Evolutionary conservation across 2,888 invertebrate species (phyloP).

Genomic region (Tiphia femorata): DNA sequence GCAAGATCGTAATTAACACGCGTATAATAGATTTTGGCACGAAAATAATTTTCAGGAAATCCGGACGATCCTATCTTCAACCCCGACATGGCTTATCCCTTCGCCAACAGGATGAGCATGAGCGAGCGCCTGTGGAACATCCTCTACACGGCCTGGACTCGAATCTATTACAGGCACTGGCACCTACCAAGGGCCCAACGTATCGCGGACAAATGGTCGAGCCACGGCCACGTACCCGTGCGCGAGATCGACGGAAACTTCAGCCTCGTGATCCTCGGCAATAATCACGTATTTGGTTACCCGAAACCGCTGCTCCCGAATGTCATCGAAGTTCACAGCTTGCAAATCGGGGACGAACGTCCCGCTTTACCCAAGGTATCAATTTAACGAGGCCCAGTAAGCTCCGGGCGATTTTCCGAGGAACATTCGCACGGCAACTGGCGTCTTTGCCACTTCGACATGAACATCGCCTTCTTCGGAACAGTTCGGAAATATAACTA

Average conservation of each 20-base stretch:
- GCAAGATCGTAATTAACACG: neutral
- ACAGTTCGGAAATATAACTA: too few relatives aligned
- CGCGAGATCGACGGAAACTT: constrained; percentile 57
- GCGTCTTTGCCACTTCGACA: too few relatives aligned
- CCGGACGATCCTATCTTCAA: constrained; percentile 61
- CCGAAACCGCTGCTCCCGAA: constrained; percentile 61
- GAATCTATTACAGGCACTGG: constrained; percentile 56
- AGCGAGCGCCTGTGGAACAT: constrained; percentile 52
- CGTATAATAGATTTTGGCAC: too few relatives aligned
- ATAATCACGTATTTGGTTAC: constrained; percentile 61
- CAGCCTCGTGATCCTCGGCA: constrained; percentile 59
- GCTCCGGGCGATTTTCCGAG: too few relatives aligned
- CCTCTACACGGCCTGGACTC: constrained; percentile 57
- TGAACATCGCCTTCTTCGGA: too few relatives aligned
- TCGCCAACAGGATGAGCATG: constrained; percentile 54
- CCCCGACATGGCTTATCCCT: constrained; percentile 62
- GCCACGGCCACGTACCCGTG: constrained; percentile 50
- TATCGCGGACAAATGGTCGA: constrained; percentile 50
- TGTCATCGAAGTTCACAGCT: constrained; percentile 60
- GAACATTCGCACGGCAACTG: too few relatives aligned
- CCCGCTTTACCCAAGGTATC: constrained; percentile 48
- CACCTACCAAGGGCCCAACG: constrained; percentile 55
- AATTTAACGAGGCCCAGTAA: too few relatives aligned
- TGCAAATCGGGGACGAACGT: constrained; percentile 51
- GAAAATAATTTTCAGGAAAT: constrained; percentile 53